These are phyloP conservation scores for Brachyopa scutellaris DNA, from an alignment of 2,888 invertebrate species.

Conservation along the genomic window DNA sequence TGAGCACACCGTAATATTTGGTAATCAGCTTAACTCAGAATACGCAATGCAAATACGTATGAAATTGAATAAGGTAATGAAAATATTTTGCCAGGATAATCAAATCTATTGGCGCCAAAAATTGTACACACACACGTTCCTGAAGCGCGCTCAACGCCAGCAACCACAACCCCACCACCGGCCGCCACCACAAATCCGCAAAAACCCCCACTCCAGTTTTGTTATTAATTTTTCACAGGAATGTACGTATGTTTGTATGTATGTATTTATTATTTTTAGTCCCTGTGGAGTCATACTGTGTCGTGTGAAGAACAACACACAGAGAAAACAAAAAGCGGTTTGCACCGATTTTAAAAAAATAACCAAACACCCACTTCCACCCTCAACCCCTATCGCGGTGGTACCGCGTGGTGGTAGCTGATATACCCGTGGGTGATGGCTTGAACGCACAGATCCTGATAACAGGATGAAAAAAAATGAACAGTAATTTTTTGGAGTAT, in stretches of 20 bases:
- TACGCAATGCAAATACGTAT: conserved; percentile 29
- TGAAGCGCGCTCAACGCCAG: neutral
- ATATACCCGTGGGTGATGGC: neutral
- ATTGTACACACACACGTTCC: conserved; percentile 7
- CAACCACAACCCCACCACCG: neutral
- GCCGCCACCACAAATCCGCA: neutral
- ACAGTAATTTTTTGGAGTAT: conserved; percentile 48
- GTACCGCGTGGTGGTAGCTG: neutral
- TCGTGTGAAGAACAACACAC: conserved; percentile 53
- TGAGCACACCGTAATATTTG: neutral
- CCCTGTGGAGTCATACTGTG: conserved; percentile 17
- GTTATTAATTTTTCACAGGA: conserved; percentile 38
- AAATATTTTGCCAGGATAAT: conserved; percentile 36
- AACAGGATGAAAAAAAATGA: conserved; percentile 58
- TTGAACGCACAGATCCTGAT: conserved; percentile 19
- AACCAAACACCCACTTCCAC: neutral
- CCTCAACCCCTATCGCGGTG: neutral
- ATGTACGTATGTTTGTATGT: conserved; percentile 13
- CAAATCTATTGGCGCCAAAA: conserved; percentile 32
- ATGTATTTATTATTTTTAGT: conserved; percentile 19
- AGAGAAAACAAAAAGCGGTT: conserved; percentile 24
- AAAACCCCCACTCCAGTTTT: conserved; percentile 6
- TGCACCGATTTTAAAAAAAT: conserved; percentile 3
- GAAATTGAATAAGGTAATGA: conserved; percentile 50
- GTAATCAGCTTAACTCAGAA: neutral